These are phyloP conservation scores for Limnodromus scolopaceus DNA, from an alignment of 2,797 vertebrate species.

Conservation along the genomic window DNA sequence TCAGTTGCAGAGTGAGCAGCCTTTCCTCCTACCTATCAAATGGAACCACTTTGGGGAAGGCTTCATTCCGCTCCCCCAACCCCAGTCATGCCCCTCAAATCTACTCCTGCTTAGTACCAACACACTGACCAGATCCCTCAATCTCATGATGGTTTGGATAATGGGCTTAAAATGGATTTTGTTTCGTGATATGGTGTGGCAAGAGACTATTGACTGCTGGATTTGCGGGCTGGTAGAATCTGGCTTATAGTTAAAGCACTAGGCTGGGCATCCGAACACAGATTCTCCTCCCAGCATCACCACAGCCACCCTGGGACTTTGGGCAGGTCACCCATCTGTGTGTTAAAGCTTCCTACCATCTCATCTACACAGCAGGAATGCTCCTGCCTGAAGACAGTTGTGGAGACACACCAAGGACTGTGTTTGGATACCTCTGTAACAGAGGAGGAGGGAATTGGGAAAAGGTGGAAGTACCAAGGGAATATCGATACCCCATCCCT, in stretches of 20 bases:
- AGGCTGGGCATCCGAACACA: neutral
- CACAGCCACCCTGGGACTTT: neutral
- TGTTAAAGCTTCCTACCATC: neutral
- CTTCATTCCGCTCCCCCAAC: neutral
- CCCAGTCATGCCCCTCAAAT: neutral
- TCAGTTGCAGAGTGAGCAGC: neutral
- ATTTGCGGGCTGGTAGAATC: neutral
- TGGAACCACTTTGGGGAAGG: neutral
- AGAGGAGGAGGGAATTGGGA: neutral
- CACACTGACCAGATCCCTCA: neutral
- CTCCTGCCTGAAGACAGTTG: neutral
- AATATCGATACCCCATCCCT: neutral
- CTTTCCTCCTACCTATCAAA: neutral
- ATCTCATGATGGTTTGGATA: neutral
- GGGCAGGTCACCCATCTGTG: neutral
- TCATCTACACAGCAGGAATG: neutral
- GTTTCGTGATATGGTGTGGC: neutral
- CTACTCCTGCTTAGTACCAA: neutral
- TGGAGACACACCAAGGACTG: neutral
- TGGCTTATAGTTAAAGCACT: neutral
- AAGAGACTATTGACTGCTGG: neutral
- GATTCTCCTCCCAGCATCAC: neutral
- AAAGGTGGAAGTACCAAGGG: neutral
- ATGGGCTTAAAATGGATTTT: neutral
- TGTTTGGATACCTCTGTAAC: neutral